These are phyloP conservation scores for Pandemis cinnamomeana DNA, from an alignment of 2,888 invertebrate genomes.

Conservation along the genomic window DNA sequence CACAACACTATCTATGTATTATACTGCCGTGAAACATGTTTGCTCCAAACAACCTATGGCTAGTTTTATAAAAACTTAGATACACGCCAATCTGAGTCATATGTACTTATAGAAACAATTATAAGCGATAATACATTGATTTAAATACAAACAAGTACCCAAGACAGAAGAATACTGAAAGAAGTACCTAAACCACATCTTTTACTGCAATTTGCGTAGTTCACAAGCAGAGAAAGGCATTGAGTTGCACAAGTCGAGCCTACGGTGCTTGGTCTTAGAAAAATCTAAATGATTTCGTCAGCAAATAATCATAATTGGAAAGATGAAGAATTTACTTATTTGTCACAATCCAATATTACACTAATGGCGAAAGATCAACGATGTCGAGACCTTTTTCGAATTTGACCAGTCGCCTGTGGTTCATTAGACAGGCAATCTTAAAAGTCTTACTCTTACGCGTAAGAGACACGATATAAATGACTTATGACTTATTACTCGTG, in stretches of 20 bases:
- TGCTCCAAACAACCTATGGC: background rate
- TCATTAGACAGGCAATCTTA: background rate
- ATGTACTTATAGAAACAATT: background rate
- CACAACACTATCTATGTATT: background rate
- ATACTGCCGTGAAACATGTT: background rate
- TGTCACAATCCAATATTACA: background rate
- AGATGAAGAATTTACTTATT: slow-evolving; percentile 15
- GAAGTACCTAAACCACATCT: slow-evolving; percentile 37
- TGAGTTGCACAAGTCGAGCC: slow-evolving; percentile 27
- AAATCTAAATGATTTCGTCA: slow-evolving; percentile 25
- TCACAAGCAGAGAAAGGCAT: slow-evolving; percentile 33
- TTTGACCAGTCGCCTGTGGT: background rate
- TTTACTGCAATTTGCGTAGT: slow-evolving; percentile 41
- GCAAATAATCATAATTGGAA: slow-evolving; percentile 33
- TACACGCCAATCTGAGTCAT: background rate
- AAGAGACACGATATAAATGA: background rate
- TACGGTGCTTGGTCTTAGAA: slow-evolving; percentile 26
- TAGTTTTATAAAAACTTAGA: background rate
- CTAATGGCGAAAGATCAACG: background rate
- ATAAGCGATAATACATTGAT: slow-evolving; percentile 23
- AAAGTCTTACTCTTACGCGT: background rate
- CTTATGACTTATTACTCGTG: too few species aligned
- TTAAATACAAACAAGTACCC: slow-evolving; percentile 18
- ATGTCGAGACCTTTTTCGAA: background rate
- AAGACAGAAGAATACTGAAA: slow-evolving; percentile 17